Evolutionary conservation across 2,113 vertebrate genomes (phyloP), one percentile per base, ranked within the genome.

Genomic region (Tychaedon coryphoeus): DNA sequence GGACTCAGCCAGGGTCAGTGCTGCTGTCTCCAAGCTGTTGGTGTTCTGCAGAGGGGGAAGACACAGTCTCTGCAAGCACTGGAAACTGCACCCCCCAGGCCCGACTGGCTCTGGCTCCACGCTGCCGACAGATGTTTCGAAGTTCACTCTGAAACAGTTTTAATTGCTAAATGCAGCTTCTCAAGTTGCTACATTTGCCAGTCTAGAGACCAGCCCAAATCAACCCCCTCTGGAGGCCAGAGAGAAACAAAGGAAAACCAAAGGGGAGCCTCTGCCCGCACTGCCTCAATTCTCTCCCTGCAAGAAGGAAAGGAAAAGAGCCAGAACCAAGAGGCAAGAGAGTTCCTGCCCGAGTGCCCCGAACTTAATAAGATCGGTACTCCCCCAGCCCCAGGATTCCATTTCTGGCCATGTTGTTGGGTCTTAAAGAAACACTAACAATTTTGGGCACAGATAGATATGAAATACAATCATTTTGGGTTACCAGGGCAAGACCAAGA

Each of bases 351-450:
- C 61, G 28, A 76, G 57, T 76, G 34, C 45, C 45, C 34, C 2
- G 1, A 40, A 61, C 73, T 61, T 76, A 61, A 50, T 38, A 61
- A 61, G 26, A 76, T 61, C 2, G 3, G 45, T 61, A 76, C 57
- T 76, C 57, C 57, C 16, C 45, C 2, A 1, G 57, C 45, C 57
- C 45, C 34, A 40, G 45, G 45, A 34, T 76, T 76, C 58, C 2
- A 1, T 50, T 76, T 76, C 45, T 1, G 6, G 34, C 28, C 45
- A 50, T 61, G 45, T 50, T 8, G 4, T 34, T 0, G 3, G 25
- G 38, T 78, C 60, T 65, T 78, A 43, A 64, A 43, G 48, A 64
- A 65, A 65, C 36, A 51, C 34, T 76, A 50, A 61, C 75, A 65
- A 29, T 43, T 65, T 65, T 53, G 48, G 33, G 25, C 48, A 78